Evolutionary conservation across 2,113 vertebrate species (phyloP), one percentile per base, ranked within the genome.

Genomic region (Tonatia bakeri): DNA sequence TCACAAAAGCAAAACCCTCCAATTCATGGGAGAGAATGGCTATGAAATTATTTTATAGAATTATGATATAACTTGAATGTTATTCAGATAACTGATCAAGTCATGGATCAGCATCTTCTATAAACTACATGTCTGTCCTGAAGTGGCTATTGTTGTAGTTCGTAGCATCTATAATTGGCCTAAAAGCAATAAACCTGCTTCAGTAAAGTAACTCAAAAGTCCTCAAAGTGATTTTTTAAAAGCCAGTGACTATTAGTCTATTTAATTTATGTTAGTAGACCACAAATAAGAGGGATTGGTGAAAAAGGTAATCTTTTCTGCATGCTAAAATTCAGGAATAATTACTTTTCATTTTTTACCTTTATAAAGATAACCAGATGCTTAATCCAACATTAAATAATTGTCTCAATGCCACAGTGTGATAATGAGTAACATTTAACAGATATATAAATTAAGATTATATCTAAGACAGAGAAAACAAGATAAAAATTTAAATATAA

Each of bases 171-270:
- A 6, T 64, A 72, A 85, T 94, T 92, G 31, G 1, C 52, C 64
- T 72, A 54, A 91, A 97, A 97, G 86, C 0, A 72, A 77, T 85
- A 87, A 91, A 87, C 54, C 31, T 91, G 2, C 91, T 54, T 92
- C 20, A 95, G 47, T 28, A 96, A 73, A 86, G 69, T 87, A 97
- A 93, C 69, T 11, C 65, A 87, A 72, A 80, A 54, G 12, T 85
- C 86, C 33, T 91, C 91, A 87, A 94, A n/a, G 56, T 52, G 36
- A 40, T 97, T 13, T 93, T 86, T 95, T 56, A 67, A 7, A 87
- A 92, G 15, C 54, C 92, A 90, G 1, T 90, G 36, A 17, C 19
- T 70, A 77, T 73, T 95, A 67, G 76, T 64, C 64, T 81, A 47
- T 70, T 85, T 90, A 81, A 86, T 95, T 90, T 65, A 87, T 73